Base-by-base conservation (phyloP, 2,113 vertebrate species). In the Peromyscus leucopus region DNA sequence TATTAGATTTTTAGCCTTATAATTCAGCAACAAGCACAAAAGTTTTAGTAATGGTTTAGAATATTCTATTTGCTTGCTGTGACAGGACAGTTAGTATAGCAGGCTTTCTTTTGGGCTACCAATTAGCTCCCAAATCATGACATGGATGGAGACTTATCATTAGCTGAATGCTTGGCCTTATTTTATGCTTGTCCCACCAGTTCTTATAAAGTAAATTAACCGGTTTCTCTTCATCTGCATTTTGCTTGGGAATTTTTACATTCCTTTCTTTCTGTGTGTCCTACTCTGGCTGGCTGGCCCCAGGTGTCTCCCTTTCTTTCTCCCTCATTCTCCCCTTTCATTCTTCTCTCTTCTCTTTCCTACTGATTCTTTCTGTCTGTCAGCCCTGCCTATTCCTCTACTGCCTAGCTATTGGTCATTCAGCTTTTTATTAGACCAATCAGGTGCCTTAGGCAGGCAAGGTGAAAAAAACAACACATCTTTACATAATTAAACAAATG, bases 21-120 rank as follows among this genome's bases (percentile, higher is more conserved):
- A 96, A 67, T 74, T 61, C 90, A 93, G 94, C 13, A 87, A n/a
- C 51, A 91, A 97, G 84, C 48, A 94, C 2, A 92, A 24, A 93
- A 96, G 69, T 61, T 42, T 93, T 90, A 84, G 15, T 78, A 90
- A 72, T 90, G 1, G 8, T 71, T 89, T 67, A 87, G 36, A 92
- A 87, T 0, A 87, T 26, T 83, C 74, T 71, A 2, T 59, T 57
- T 39, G 71, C 21, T 75, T 79, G 57, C n/a, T n/a, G 2, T 57
- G 46, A 91, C 92, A 79, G 7, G 15, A 94, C 17, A 80, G 7
- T 59, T 67, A 72, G 69, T n/a, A 3, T 21, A 21, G 36, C 71
- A 72, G 36, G 71, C 16, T 39, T 72, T n/a, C 69, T 19, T 72
- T 72, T 72, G 71, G 17, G 8, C 36, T 36, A 72, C 16, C 69